Conservation (phyloP, 2,113 vertebrate genomes). For the Tor tambroides region DNA sequence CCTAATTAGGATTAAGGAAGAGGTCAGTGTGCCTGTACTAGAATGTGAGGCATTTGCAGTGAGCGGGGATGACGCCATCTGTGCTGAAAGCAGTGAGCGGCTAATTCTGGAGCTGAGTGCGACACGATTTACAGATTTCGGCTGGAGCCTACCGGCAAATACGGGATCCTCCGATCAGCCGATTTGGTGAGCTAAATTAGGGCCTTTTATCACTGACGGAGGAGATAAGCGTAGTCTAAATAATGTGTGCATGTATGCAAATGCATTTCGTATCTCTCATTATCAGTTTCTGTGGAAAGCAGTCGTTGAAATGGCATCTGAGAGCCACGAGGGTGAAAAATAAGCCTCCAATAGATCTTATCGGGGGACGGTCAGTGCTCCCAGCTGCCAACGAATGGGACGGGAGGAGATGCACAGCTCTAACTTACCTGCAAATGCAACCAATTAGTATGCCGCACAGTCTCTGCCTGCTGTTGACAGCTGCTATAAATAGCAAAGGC, state of each 20-base stretch:
- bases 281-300: slow-evolving; percentile 65
- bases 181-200: slow-evolving; percentile 62
- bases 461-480: too few species aligned
- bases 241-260: not conserved
- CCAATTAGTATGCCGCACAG: too few species aligned
- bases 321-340: slow-evolving; percentile 61
- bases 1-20: slow-evolving; percentile 84
- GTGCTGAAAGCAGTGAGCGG: slow-evolving; percentile 71
- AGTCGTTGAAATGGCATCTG: slow-evolving; percentile 56
- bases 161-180: slow-evolving; percentile 48
- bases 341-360: slow-evolving; percentile 61
- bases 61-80: slow-evolving; percentile 75
- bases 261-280: slow-evolving; percentile 53
- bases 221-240: slow-evolving; percentile 13
- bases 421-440: slow-evolving; percentile 63
- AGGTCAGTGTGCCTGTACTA: slow-evolving; percentile 73
- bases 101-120: slow-evolving; percentile 78
- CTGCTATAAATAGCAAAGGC: too few species aligned
- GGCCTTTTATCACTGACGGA: slow-evolving; percentile 26
- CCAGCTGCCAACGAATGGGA: slow-evolving; percentile 45
- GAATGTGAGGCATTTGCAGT: slow-evolving; percentile 77
- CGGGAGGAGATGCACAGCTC: slow-evolving; percentile 45
- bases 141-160: slow-evolving; percentile 61
- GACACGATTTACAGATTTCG: slow-evolving; percentile 70
- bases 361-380: slow-evolving; percentile 52